phyloP scores from a whole-genome alignment of 2,888 invertebrate species.

The Orthosia incerta region DNA sequence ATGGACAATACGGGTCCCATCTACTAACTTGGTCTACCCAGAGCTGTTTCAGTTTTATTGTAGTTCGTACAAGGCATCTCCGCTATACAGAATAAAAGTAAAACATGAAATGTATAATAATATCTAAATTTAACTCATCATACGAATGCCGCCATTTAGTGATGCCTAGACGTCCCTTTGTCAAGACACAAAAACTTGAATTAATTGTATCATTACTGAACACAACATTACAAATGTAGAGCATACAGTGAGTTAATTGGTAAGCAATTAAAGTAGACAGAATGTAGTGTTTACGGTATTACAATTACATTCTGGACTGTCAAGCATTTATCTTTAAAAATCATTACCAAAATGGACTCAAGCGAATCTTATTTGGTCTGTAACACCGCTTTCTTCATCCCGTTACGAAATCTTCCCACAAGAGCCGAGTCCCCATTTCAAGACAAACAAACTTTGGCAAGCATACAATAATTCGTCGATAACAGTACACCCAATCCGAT shows the following conservation, averaged over 20 bases:
- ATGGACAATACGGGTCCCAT: conserved; percentile 46
- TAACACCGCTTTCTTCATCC: conserved; percentile 36
- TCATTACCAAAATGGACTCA: conserved; percentile 22
- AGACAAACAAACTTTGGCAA: conserved; percentile 69
- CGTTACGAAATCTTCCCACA: conserved; percentile 37
- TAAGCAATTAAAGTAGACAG: conserved; percentile 24
- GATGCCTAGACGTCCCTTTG: conserved; percentile 17
- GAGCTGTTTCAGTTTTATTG: conserved; percentile 52
- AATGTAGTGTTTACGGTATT: conserved; percentile 8
- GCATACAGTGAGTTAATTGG: conserved; percentile 14
- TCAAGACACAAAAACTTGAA: conserved; percentile 37
- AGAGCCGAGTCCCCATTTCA: conserved; percentile 60
- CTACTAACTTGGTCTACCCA: conserved; percentile 37
- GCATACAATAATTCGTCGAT: conserved; percentile 76
- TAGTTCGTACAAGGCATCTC: conserved; percentile 25
- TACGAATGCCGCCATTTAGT: conserved; percentile 46
- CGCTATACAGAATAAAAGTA: conserved; percentile 32
- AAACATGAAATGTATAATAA: conserved; percentile 46
- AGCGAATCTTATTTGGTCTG: conserved; percentile 23
- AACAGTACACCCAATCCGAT: conserved; percentile 76
- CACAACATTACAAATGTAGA: conserved; percentile 28
- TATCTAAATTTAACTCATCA: conserved; percentile 52
- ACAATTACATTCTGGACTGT: not conserved
- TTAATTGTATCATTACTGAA: conserved; percentile 35
- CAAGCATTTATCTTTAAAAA: conserved; percentile 4